Conservation (phyloP, 2,797 vertebrate genomes). For the Spheniscus humboldti region DNA sequence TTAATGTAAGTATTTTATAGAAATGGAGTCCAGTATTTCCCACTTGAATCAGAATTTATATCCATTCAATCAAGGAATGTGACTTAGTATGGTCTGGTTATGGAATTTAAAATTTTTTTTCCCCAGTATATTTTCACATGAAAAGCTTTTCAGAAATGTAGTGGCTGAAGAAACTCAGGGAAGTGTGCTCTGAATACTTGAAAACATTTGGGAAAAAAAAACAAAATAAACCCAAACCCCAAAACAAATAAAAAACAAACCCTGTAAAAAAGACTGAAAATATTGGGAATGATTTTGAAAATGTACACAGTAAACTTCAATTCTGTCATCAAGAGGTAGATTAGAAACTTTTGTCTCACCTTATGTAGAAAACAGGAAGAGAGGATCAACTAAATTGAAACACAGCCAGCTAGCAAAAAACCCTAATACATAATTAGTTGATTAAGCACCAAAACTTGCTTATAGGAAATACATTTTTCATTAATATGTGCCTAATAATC, state of each 20-base stretch:
- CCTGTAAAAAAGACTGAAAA: background rate
- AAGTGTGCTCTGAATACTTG: background rate
- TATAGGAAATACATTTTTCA: background rate
- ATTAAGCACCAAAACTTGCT: background rate
- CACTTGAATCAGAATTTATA: background rate
- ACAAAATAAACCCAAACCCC: background rate
- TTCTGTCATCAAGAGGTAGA: background rate
- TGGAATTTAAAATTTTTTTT: background rate
- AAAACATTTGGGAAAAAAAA: background rate
- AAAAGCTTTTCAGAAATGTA: background rate
- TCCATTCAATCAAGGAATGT: background rate
- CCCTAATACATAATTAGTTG: background rate
- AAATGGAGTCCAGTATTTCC: background rate
- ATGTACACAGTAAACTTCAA: background rate
- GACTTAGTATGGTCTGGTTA: background rate
- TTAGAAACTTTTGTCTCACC: background rate
- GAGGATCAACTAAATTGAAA: background rate
- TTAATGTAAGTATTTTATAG: background rate
- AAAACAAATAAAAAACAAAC: background rate
- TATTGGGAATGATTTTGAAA: background rate
- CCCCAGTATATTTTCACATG: background rate
- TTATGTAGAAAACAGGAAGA: background rate
- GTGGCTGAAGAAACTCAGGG: background rate
- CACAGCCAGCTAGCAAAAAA: background rate
- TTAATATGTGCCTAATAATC: background rate